Conservation (phyloP, 92 coral and sea anemone species). For the Diadumene lineata region DNA sequence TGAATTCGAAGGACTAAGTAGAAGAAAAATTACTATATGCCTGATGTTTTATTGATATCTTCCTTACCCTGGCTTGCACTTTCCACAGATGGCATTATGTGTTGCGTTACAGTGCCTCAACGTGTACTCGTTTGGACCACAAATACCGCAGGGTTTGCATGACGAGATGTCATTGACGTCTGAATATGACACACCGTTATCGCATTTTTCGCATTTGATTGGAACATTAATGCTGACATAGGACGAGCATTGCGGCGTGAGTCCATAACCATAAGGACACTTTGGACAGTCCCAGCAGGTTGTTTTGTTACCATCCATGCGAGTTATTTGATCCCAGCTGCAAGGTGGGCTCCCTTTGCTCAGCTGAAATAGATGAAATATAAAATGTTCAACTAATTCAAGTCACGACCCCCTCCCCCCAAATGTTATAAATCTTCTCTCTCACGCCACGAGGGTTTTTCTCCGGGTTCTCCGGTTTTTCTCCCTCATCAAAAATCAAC, state of each 20-base stretch:
- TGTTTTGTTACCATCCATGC: slow-evolving; percentile 10
- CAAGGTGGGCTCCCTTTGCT: slow-evolving; percentile 31
- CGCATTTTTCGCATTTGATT: slow-evolving; percentile 47
- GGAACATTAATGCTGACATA: slow-evolving; percentile 34
- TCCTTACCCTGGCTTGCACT: slow-evolving; percentile 71
- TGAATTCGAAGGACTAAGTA: no score
- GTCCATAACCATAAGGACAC: slow-evolving; percentile 60
- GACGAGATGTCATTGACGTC: slow-evolving; percentile 56
- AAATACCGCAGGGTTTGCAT: slow-evolving; percentile 65
- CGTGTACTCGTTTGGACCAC: slow-evolving; percentile 58
- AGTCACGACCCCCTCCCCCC: no score
- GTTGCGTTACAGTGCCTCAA: slow-evolving; percentile 54
- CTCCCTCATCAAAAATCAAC: no score
- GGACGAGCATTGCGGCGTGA: slow-evolving; percentile 77
- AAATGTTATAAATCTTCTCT: no score
- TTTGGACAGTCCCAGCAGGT: slow-evolving; percentile 54
- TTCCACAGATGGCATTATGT: slow-evolving; percentile 63
- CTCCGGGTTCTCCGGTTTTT: no score
- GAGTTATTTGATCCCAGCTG: slow-evolving; percentile 47
- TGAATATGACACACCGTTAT: slow-evolving; percentile 48
- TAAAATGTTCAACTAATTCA: no score
- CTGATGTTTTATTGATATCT: no score
- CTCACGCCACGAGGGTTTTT: no score
- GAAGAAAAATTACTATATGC: no score
- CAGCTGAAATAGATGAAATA: slow-evolving; percentile 11